Evolutionary conservation across 2,888 invertebrate genomes (phyloP).

Genomic region (Perdita meconis): DNA sequence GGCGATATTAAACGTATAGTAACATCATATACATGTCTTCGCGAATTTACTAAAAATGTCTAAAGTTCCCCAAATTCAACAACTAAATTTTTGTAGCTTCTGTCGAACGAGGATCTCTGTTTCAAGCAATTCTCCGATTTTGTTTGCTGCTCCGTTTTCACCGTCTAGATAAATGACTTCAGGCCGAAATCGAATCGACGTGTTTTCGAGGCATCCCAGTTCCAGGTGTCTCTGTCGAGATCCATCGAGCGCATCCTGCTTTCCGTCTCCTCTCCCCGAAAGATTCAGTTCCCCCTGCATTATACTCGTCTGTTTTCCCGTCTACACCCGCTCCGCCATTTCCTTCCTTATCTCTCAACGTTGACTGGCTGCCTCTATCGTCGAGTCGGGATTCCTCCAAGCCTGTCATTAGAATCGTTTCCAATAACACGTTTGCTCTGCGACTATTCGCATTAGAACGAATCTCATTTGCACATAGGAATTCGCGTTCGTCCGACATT

Average conservation of each 20-base stretch:
- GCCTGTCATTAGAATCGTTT: conserved; percentile 55
- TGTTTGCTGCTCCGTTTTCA: conserved; percentile 15
- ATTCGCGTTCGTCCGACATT: conserved; percentile 50
- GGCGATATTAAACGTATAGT: too few species aligned
- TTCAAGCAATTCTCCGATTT: conserved; percentile 43
- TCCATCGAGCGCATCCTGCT: not conserved
- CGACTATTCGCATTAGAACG: conserved; percentile 31
- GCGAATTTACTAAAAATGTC: too few species aligned
- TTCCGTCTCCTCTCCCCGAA: not conserved
- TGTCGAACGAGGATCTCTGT: conserved; percentile 19
- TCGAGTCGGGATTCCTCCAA: conserved; percentile 32
- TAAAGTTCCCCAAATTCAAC: not conserved
- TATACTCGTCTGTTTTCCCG: not conserved
- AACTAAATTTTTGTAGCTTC: conserved; percentile 28
- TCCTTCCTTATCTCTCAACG: not conserved
- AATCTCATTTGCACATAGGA: conserved; percentile 61
- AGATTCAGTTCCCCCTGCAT: not conserved
- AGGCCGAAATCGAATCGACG: conserved; percentile 1
- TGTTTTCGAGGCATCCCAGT: not conserved
- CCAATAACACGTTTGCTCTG: conserved; percentile 48
- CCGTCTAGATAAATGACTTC: not conserved
- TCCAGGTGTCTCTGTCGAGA: not conserved
- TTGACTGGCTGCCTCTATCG: conserved; percentile 16
- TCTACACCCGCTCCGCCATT: not conserved
- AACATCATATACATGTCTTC: too few species aligned